Conservation (phyloP, 2,888 invertebrate species). For the Theretra japonica region DNA sequence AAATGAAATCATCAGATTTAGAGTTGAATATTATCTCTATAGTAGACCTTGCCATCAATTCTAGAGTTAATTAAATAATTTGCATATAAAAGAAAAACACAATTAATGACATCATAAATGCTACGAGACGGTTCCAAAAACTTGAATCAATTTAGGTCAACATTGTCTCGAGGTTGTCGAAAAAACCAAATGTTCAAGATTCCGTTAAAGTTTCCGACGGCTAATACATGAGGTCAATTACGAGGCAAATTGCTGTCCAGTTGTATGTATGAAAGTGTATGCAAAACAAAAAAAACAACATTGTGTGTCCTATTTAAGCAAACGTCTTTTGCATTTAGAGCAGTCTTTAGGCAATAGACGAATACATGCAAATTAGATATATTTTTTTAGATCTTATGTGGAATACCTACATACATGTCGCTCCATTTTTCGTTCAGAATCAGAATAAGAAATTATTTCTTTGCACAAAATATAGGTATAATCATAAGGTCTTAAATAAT, state of each 20-base stretch:
- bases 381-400: too few species aligned
- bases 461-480: too few species aligned
- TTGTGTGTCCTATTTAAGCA: too few species aligned
- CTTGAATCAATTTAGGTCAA: conserved; percentile 4
- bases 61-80: not conserved
- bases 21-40: too few species aligned
- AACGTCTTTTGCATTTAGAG: not conserved
- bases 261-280: not conserved
- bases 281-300: too few species aligned
- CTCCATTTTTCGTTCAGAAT: too few species aligned
- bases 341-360: not conserved
- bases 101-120: not conserved
- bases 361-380: too few species aligned
- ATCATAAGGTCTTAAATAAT: too few species aligned
- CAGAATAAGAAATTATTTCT: too few species aligned
- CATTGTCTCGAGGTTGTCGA: not conserved
- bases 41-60: not conserved
- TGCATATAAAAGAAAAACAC: not conserved
- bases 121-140: not conserved
- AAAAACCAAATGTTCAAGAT: conserved; percentile 15
- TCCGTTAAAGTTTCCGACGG: not conserved
- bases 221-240: not conserved
- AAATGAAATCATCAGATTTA: not conserved
- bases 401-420: too few species aligned
- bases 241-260: not conserved